These are phyloP conservation scores for Thamnaconus septentrionalis DNA, from an alignment of 2,113 vertebrate genomes.

Conservation along the genomic window DNA sequence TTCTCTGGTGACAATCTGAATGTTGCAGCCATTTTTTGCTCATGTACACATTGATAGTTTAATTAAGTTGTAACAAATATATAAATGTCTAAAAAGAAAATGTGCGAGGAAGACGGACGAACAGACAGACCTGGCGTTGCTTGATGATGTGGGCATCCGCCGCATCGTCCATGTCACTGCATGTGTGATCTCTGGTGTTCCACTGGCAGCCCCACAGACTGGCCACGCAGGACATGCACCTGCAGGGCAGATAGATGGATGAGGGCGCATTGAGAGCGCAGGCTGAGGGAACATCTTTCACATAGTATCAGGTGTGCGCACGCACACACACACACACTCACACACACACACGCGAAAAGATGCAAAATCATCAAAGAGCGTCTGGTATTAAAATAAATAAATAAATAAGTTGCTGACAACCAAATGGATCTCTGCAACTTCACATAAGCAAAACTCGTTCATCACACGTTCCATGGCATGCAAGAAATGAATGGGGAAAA, in stretches of 20 bases:
- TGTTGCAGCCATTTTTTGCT: no score
- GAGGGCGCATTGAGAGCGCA: no score
- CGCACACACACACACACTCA: constrained; percentile 39
- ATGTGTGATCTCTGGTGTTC: constrained; percentile 81
- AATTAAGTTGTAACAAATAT: no score
- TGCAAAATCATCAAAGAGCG: constrained; percentile 64
- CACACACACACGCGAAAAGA: constrained; percentile 44
- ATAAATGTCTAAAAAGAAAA: no score
- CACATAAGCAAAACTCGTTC: constrained; percentile 74
- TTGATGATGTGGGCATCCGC: constrained; percentile 73
- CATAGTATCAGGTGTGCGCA: no score
- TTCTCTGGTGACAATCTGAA: no score
- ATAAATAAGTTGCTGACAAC: constrained; percentile 56
- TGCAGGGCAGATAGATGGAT: constrained; percentile 42
- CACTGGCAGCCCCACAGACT: constrained; percentile 91
- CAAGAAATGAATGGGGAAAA: constrained; percentile 39
- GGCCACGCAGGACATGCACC: constrained; percentile 89
- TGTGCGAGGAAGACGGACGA: background rate
- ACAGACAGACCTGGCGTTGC: constrained; percentile 80
- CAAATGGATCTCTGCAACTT: constrained; percentile 71
- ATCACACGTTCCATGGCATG: constrained; percentile 65
- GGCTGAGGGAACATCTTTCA: no score
- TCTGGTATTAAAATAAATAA: constrained; percentile 54
- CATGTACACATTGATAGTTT: no score
- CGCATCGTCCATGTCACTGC: constrained; percentile 77